phyloP scores from a whole-genome alignment of 2,888 invertebrate genomes.

The Rhopalosiphum nymphaeae region DNA sequence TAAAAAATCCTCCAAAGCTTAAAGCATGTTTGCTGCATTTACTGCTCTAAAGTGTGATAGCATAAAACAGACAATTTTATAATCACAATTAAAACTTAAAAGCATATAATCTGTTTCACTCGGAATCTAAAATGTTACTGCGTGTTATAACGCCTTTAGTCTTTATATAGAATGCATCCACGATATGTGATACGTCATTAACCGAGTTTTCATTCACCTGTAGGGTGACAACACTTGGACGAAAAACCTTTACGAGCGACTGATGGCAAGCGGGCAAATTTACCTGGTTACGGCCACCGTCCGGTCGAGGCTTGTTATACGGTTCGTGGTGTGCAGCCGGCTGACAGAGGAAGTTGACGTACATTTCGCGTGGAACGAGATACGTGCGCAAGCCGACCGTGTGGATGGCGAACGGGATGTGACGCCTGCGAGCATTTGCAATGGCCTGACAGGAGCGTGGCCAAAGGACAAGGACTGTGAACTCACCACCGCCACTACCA shows the following conservation, averaged over 20 bases:
- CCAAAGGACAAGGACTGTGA: neutral
- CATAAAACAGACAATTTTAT: neutral
- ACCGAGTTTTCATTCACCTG: neutral
- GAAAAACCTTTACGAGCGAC: constrained; percentile 78
- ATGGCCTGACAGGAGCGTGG: neutral
- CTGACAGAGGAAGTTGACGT: constrained; percentile 80
- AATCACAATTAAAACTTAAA: too few species aligned
- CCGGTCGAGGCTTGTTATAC: constrained; percentile 78
- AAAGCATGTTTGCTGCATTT: neutral
- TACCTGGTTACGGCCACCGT: constrained; percentile 85
- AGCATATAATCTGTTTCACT: neutral
- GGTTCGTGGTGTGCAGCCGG: constrained; percentile 87
- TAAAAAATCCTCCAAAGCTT: neutral
- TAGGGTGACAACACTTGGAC: constrained; percentile 80
- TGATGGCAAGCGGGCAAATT: constrained; percentile 83
- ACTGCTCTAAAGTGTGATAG: neutral
- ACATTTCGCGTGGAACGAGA: constrained; percentile 81
- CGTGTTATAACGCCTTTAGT: neutral
- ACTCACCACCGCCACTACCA: neutral
- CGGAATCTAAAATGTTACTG: neutral
- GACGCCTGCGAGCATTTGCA: neutral
- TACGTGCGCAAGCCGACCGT: constrained; percentile 74
- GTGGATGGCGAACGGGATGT: neutral
- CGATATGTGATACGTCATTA: neutral
- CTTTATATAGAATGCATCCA: neutral